Conservation (phyloP, 1,140 invertebrate genomes). For the Calliphora vicina region DNA sequence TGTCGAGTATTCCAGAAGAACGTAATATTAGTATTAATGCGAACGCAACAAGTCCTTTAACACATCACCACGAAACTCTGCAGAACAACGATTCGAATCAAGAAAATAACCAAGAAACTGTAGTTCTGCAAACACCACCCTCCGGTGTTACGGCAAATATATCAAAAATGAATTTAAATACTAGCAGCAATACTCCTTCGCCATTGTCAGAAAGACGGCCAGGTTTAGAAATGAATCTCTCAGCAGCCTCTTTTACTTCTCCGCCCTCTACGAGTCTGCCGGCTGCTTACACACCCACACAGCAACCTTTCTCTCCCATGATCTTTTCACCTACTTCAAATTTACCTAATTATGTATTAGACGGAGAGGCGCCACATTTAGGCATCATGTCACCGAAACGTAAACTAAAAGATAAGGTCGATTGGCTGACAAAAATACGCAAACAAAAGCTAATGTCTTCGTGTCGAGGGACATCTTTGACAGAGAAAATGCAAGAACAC, state of each 20-base stretch:
- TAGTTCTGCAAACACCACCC: neutral
- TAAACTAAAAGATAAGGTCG: conserved; percentile 68
- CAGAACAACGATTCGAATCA: conserved; percentile 47
- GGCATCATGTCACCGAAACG: conserved; percentile 74
- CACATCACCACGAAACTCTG: neutral
- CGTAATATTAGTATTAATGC: conserved; percentile 15
- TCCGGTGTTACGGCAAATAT: conserved; percentile 21
- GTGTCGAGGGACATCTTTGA: conserved; percentile 45
- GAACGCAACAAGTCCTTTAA: conserved; percentile 6
- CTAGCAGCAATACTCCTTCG: neutral
- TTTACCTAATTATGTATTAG: conserved; percentile 78
- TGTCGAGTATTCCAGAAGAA: conserved; percentile 48
- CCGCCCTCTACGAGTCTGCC: conserved; percentile 28
- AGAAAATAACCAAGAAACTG: conserved; percentile 43
- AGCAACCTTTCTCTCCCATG: conserved; percentile 38
- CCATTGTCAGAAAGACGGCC: conserved; percentile 37
- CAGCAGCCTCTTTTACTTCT: neutral
- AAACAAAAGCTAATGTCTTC: conserved; percentile 66
- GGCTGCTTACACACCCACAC: neutral
- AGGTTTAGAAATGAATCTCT: conserved; percentile 8
- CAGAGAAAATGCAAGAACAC: conserved; percentile 53
- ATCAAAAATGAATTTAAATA: neutral
- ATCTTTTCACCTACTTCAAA: conserved; percentile 74
- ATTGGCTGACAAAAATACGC: conserved; percentile 77
- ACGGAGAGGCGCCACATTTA: conserved; percentile 78